Base-by-base conservation (phyloP, 2,113 vertebrate genomes). In the Stigmatopora nigra region DNA sequence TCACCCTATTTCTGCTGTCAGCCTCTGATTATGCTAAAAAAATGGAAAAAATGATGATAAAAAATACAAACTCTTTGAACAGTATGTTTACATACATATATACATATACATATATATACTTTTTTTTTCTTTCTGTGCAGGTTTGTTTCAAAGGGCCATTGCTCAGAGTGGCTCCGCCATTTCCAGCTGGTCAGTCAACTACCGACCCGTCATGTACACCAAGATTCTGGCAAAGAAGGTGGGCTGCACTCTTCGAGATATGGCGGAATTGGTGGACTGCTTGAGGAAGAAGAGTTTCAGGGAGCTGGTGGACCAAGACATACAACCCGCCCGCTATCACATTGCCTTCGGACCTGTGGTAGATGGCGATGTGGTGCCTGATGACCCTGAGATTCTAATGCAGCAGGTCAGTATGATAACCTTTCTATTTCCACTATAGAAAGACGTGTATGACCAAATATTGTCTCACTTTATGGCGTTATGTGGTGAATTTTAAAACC, bases 311-410 rank as follows among this genome's bases (percentile, higher is more conserved):
- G 95, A 98, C 86, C 95, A 98, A 76, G 95, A 98, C 51, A 95
- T 98, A 17, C 96, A 98, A 70, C 96, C 96, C 0, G 94, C 94
- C 1, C 92, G 94, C 45, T 98, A 98, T 86, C 95, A 98, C 77
- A 93, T 98, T 1, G 96, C 96, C 41, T 98, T 98, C 0, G 96
- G 96, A 8, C 96, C 96, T 0, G 96, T 98, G 70, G 94, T 98
- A 60, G 96, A 98, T 0, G 95, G 96, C 0, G 96, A 98, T 1
- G 94, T 98, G 20, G 94, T 98, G n/a, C 95, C 95, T 0, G 96
- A 98, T 2, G 93, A 98, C 82, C 96, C 96, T 0, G 96, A 98
- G 90, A 98, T 98, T 81, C 89, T 98, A 76, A 98, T 98, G 96
- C 94, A 97, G 63, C 96, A 98, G 89, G 91, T 92, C 1, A 13